A percentile compares a stretch with the other conserved stretches of the same genome.
These are phyloP conservation scores for Sebastes paucispinis DNA, from an alignment of 2,797 vertebrate genomes.

Conservation along the genomic window DNA sequence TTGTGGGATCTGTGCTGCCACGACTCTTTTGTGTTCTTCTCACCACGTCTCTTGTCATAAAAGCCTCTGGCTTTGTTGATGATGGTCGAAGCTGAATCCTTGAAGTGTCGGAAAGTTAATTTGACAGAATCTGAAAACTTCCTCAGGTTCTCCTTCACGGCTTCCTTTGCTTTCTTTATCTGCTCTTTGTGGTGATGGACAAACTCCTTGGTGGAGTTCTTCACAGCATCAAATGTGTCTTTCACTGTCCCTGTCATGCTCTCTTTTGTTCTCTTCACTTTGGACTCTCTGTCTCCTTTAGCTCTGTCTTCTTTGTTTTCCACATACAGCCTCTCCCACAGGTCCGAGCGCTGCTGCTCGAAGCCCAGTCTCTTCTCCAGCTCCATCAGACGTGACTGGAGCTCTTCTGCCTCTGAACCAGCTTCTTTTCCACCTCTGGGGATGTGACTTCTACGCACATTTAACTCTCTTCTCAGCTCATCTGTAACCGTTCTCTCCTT, in stretches of 20 bases:
- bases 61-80: conserved; percentile 86
- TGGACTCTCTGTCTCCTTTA: conserved; percentile 84
- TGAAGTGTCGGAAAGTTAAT: conserved; percentile 94
- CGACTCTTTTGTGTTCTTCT: conserved; percentile 71
- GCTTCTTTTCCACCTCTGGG: conserved; percentile 32
- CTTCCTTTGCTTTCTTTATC: conserved; percentile 97
- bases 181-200: conserved; percentile 98
- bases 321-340: conserved; percentile 96
- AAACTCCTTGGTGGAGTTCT: conserved; percentile 98
- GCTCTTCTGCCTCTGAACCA: conserved; percentile 76
- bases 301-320: conserved; percentile 88
- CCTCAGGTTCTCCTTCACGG: conserved; percentile 95
- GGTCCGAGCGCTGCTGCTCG: conserved; percentile 95
- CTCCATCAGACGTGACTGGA: conserved; percentile 85
- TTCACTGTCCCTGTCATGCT: conserved; percentile 90
- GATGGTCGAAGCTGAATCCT: conserved; percentile 89
- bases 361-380: conserved; percentile 91
- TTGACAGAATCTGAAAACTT: conserved; percentile 98
- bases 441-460: conserved; percentile 75
- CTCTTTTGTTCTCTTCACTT: conserved; percentile 82
- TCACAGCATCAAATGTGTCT: conserved; percentile 95
- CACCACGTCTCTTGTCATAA: conserved; percentile 64
- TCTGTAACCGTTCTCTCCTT: conserved; percentile 82
- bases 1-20: conserved; percentile 73
- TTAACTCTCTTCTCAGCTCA: conserved; percentile 84